Evolutionary conservation across 2,888 invertebrate genomes (phyloP).

Genomic region (Pseudoips prasinana): DNA sequence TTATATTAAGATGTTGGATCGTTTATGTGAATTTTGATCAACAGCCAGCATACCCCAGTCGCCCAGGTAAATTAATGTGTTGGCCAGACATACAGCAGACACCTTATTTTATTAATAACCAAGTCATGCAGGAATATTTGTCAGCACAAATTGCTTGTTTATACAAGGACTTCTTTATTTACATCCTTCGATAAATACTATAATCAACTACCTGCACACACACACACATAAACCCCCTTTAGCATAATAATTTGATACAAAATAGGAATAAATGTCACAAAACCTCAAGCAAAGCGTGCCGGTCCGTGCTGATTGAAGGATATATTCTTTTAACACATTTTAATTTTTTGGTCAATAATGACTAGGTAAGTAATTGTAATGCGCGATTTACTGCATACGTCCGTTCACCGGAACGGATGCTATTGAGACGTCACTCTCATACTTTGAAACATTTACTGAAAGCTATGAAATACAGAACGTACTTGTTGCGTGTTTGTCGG

Average conservation of each 20-base stretch:
- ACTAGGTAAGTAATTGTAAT: conserved; percentile 41
- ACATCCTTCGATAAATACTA: too few relatives aligned
- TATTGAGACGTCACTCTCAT: conserved; percentile 55
- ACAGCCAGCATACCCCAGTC: too few relatives aligned
- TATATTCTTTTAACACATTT: conserved; percentile 30
- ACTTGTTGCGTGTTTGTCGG: conserved; percentile 61
- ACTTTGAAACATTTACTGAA: conserved; percentile 40
- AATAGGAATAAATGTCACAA: conserved; percentile 9
- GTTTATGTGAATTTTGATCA: too few relatives aligned
- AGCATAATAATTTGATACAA: conserved; percentile 4
- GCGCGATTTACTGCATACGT: conserved; percentile 46
- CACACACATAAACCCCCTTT: too few relatives aligned
- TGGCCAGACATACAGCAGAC: too few relatives aligned
- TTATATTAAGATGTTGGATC: too few relatives aligned
- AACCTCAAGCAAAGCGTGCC: conserved; percentile 4
- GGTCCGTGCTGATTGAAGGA: conserved; percentile 22
- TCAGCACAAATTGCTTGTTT: too few relatives aligned
- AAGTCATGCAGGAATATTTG: too few relatives aligned
- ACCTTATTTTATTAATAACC: too few relatives aligned
- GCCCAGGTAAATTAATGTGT: too few relatives aligned
- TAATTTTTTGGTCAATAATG: conserved; percentile 42
- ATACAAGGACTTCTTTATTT: too few relatives aligned
- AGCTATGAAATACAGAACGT: conserved; percentile 48
- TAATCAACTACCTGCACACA: too few relatives aligned
- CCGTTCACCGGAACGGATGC: conserved; percentile 59